phyloP scores from a whole-genome alignment of 1,140 invertebrate species.

The Thrips palmi region DNA sequence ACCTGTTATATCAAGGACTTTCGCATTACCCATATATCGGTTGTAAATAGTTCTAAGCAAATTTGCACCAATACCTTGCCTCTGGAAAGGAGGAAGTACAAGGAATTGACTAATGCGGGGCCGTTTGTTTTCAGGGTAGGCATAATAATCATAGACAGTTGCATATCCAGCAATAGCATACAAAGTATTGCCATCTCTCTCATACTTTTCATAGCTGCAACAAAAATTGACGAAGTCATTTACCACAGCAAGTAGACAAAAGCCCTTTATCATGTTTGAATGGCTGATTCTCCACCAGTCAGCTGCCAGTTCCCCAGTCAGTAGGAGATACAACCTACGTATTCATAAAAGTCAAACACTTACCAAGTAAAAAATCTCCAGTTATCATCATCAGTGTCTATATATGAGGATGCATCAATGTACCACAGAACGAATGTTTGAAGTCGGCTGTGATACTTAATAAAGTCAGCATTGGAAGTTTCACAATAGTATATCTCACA shows the following conservation, averaged over 20 bases:
- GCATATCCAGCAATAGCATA: slow-evolving; percentile 74
- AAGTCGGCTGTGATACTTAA: slow-evolving; percentile 60
- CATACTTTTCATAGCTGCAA: slow-evolving; percentile 66
- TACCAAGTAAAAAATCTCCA: slow-evolving; percentile 88
- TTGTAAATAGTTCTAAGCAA: slow-evolving; percentile 61
- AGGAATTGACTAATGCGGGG: slow-evolving; percentile 85
- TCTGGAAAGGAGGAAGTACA: slow-evolving; percentile 76
- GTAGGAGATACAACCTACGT: no score
- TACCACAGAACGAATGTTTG: slow-evolving; percentile 90
- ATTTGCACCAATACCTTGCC: slow-evolving; percentile 60
- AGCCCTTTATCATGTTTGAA: background rate
- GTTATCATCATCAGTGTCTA: slow-evolving; percentile 79
- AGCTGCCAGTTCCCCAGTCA: no score
- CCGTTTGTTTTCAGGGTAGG: slow-evolving; percentile 68
- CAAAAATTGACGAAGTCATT: slow-evolving; percentile 12
- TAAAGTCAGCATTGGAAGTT: slow-evolving; percentile 46
- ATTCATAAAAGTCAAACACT: slow-evolving; percentile 21
- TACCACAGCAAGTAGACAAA: slow-evolving; percentile 2
- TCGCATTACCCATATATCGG: slow-evolving; percentile 41
- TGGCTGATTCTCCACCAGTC: no score
- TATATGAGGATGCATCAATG: slow-evolving; percentile 82
- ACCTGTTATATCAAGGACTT: slow-evolving; percentile 77
- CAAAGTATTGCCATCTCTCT: slow-evolving; percentile 33
- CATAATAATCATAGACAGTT: slow-evolving; percentile 89
- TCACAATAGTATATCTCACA: slow-evolving; percentile 72